Evolutionary conservation across 64 coral and sea anemone genomes (phyloP).

Genomic region (Porites lutea): DNA sequence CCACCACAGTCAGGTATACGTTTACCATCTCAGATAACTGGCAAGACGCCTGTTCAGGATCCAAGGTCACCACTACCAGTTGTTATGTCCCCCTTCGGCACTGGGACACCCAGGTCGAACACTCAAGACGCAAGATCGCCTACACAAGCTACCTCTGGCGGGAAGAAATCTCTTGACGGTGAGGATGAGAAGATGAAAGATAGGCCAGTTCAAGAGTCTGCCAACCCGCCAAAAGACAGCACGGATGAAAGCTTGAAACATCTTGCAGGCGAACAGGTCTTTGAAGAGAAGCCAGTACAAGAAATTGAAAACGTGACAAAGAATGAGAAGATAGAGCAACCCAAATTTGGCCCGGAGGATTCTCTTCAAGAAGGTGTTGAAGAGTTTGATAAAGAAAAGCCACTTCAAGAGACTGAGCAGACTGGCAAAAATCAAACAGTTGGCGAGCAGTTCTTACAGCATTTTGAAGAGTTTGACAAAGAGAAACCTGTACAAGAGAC

Average conservation of each 20-base stretch:
- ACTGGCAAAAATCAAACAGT: too few relatives aligned
- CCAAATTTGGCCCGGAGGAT: neutral
- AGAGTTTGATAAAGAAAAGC: too few relatives aligned
- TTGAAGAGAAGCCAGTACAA: neutral
- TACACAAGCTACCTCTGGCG: neutral
- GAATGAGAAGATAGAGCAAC: neutral
- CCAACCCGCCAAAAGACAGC: neutral
- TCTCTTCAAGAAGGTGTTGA: conserved; percentile 10
- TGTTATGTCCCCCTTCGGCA: too few relatives aligned
- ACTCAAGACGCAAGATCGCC: neutral
- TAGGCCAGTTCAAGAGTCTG: neutral
- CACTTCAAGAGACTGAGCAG: too few relatives aligned
- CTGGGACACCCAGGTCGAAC: neutral
- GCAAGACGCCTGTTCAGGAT: conserved; percentile 23
- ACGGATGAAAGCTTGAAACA: neutral
- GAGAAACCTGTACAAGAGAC: too few relatives aligned
- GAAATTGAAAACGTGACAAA: neutral
- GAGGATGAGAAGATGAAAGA: neutral
- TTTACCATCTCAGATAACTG: neutral
- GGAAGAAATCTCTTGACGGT: neutral
- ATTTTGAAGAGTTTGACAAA: too few relatives aligned
- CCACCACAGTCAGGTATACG: neutral
- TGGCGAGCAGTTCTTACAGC: too few relatives aligned
- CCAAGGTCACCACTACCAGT: conserved; percentile 1
- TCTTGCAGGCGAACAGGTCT: neutral